Base-by-base conservation (phyloP, 1,140 invertebrate species). In the Melipona quadrifasciata region DNA sequence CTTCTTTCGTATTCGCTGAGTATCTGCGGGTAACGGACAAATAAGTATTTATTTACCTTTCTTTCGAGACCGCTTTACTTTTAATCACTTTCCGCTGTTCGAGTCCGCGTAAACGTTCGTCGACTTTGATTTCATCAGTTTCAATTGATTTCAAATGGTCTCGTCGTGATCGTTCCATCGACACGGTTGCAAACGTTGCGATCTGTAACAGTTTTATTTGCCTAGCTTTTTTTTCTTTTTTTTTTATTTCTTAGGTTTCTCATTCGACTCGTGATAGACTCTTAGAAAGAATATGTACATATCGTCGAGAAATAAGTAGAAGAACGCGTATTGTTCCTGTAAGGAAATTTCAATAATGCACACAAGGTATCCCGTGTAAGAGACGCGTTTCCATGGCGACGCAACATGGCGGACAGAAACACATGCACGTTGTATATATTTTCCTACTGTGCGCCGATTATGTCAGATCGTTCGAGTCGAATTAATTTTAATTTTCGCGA, bases 311-410 rank as follows among this genome's bases (percentile, higher is more conserved):
- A 61, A 61, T 61, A 61, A 61, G 24, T 10, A 3, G 24, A 61
- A 61, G 12, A n/a, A 5, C 24, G 3, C 24, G 11, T 24, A 61
- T 61, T 24, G 1, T n/a, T 24, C 21, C 1, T 21, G 34, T 47
- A 19, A n/a, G 21, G 21, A 14, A 68, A 70, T 39, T 65, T 72
- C 39, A n/a, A 72, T n/a, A 16, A 24, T 39, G 39, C 39, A 72
- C 39, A 47, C 39, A 11, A 47, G 2, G 14, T 72, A 14, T 19
- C 24, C 70, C 34, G 11, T 16, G 5, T 4, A 14, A 12, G 24
- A 0, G 34, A 21, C 53, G 51, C 31, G 71, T 82, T 75, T 55
- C 72, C 72, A 82, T 82, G 61, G 47, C 14, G 17, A 82, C 1
- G 0, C 19, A 58, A 24, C 19, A 79, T 79, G 82, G 82, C 65